Evolutionary conservation across 2,888 invertebrate species (phyloP), one percentile per base, ranked within the genome.

Genomic region (Orthonevra nobilis): DNA sequence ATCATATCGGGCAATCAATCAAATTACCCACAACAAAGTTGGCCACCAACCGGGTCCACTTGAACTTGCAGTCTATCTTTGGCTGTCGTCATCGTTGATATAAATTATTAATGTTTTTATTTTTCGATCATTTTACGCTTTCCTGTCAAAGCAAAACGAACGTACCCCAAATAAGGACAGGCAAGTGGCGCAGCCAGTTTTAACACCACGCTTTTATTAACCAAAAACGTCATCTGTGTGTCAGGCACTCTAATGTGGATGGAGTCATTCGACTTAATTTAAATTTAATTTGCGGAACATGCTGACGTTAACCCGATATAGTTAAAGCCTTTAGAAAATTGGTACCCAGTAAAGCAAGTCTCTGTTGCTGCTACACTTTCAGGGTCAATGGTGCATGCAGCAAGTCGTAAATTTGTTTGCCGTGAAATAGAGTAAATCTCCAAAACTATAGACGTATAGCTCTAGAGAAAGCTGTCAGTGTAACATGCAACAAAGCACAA

Each of bases 41-140:
- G 12, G 7, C 30, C 5, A 32, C 30, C 58, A 50, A 44, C 28
- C 40, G 17, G 60, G 66, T 73, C 50, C 66, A 58, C 73, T 73
- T 73, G 73, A 73, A 73, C 73, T 73, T 73, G 73, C 52, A 64
- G 46, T 68, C 68, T 63, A 63, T 68, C 38, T 56, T 28, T 56
- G 66, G 56, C 15, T 46, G 56, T 68, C 54, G 61, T 44, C n/a
- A n/a, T n/a, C 32, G 44, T 61, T 60, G 36, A 23, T 23, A 26
- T 58, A 58, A 70, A 61, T 61, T 54, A 74, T 54, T 61, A 61
- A 48, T 34, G 28, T 36, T 42, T 36, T 14, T 63, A 64, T 32
- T 63, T 72, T 38, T 40, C 48, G 69, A 63, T 69, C 69, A 69
- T 69, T 75, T 69, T 63, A 69, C 69, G 26, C 75, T 75, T 63